These are phyloP conservation scores for Silurus meridionalis DNA, from an alignment of 2,113 vertebrate genomes.

Conservation along the genomic window DNA sequence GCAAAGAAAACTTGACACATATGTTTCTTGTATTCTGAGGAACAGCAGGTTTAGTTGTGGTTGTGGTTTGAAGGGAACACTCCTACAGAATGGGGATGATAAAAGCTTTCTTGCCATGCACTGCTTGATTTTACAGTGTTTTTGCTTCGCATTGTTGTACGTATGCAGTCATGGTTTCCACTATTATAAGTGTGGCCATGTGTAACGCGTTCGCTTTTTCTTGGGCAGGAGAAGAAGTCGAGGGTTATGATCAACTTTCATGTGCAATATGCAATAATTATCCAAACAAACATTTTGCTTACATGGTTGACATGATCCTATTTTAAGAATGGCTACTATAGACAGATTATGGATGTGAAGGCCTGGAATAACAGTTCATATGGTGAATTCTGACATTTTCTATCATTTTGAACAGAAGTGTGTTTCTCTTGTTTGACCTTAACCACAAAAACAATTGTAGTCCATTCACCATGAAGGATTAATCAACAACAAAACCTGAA, in stretches of 20 bases:
- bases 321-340: neutral
- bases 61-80: neutral
- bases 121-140: neutral
- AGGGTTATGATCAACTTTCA: neutral
- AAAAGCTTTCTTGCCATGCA: neutral
- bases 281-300: neutral
- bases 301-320: neutral
- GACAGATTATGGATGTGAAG: too few species aligned
- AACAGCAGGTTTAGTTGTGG: neutral
- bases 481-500: neutral
- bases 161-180: neutral
- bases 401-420: neutral
- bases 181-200: neutral
- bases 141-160: neutral
- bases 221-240: neutral
- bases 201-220: neutral
- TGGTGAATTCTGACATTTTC: neutral
- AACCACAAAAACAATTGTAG: neutral
- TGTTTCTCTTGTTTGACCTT: neutral
- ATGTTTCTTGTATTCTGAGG: neutral
- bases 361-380: neutral
- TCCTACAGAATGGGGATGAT: neutral
- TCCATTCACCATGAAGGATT: neutral
- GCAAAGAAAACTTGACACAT: neutral
- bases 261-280: neutral